These are phyloP conservation scores for Phyllotreta cruciferae DNA, from an alignment of 2,888 invertebrate species.

Conservation along the genomic window DNA sequence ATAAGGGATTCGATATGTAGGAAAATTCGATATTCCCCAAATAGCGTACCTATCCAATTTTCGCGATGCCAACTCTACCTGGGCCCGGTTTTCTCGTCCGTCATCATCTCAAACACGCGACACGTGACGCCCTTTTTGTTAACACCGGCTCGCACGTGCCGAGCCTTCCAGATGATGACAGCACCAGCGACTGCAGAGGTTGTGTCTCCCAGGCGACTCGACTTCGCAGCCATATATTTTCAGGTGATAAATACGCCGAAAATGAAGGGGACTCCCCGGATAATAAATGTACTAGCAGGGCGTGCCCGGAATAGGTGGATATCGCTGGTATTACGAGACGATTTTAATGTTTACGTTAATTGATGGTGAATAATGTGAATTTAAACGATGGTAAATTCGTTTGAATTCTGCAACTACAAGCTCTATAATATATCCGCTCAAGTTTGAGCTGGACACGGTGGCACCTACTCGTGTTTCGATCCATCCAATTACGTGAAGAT, in stretches of 20 bases:
- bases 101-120: constrained; percentile 46
- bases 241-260: constrained; percentile 29
- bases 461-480: too few relatives aligned
- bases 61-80: constrained; percentile 35
- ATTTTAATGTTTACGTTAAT: constrained; percentile 10
- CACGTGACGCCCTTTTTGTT: constrained; percentile 46
- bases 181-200: constrained; percentile 15
- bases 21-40: too few relatives aligned
- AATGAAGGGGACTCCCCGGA: constrained; percentile 21
- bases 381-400: constrained; percentile 3
- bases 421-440: too few relatives aligned
- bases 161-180: constrained; percentile 35
- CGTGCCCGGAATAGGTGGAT: constrained; percentile 10
- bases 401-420: not conserved
- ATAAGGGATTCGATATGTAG: too few relatives aligned
- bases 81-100: constrained; percentile 36
- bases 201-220: constrained; percentile 21
- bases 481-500: constrained; percentile 2
- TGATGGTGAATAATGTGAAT: constrained; percentile 5
- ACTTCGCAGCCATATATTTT: constrained; percentile 23
- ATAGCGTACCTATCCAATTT: too few relatives aligned
- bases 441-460: too few relatives aligned
- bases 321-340: not conserved
- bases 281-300: constrained; percentile 22
- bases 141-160: constrained; percentile 46